Evolutionary conservation across 2,113 vertebrate species (phyloP), one percentile per base, ranked within the genome.

Genomic region (Nerophis ophidion): DNA sequence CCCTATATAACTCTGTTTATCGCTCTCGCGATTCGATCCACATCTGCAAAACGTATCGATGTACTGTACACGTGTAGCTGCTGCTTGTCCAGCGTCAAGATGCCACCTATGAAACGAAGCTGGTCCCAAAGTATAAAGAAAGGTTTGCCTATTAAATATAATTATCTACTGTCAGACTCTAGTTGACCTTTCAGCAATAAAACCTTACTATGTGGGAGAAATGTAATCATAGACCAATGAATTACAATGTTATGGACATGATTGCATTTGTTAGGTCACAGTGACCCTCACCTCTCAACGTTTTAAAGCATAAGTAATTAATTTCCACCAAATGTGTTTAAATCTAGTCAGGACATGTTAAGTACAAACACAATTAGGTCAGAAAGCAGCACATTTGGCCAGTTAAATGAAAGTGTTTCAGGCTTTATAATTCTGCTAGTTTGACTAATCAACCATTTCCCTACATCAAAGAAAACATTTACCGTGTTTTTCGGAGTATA

Each of bases 1-100:
- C 53, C 12, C 59, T 34, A 47, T 35, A 60, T 74, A 38, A 50
- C 13, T 66, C 35, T 52, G 51, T 49, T 36, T 14, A 15, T 42
- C 26, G 19, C 47, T 13, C 38, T 50, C 19, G 16, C 44, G 17
- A 50, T 55, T 42, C 26, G 17, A 8, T 38, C 26, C 44, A 19
- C 54, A 14, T 58, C 47, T 12, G n/a, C 36, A 5, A 48, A 8
- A 36, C 34, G 35, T 47, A 7, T 26, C 40, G 61, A 13, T 35
- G n/a, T 13, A 45, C 33, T 1, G 36, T 13, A 42, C 54, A 56
- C 16, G 38, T 56, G 36, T 9, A 42, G 40, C 36, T 56, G 36
- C 3, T 13, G 53, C 12, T 56, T 3, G n/a, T 3, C 53, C 12
- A 56, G 42, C 40, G 54, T 56, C 35, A 40, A 26, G n/a, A 42